Percentiles rank a stretch among this genome's conserved stretches.
Evolutionary conservation across 2,888 invertebrate species (phyloP).

Genomic region (Stenoptilia bipunctidactyla): DNA sequence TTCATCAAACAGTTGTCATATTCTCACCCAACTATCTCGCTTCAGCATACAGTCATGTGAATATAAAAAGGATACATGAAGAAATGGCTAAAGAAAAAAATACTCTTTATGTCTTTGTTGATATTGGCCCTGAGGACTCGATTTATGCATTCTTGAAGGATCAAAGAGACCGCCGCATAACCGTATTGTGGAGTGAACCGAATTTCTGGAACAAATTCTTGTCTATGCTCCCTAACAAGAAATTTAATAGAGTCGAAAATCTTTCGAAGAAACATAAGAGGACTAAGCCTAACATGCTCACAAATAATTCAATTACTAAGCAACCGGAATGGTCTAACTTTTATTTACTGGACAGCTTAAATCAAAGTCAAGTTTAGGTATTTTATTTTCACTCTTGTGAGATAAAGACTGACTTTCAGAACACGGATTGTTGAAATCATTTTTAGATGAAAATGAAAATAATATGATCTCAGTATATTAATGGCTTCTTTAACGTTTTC

Average conservation of each 20-base stretch:
- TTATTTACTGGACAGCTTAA: slow-evolving; percentile 30
- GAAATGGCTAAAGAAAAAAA: slow-evolving; percentile 48
- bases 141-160: slow-evolving; percentile 54
- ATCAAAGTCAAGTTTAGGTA: slow-evolving; percentile 52
- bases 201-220: slow-evolving; percentile 46
- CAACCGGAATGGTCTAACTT: slow-evolving; percentile 30
- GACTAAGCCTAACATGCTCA: too few species aligned
- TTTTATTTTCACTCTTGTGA: slow-evolving; percentile 40
- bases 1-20: slow-evolving; percentile 32
- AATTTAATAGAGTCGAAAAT: background rate
- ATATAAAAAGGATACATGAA: slow-evolving; percentile 52
- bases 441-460: too few species aligned
- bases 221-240: slow-evolving; percentile 19
- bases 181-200: slow-evolving; percentile 48
- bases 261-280: too few species aligned
- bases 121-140: slow-evolving; percentile 53
- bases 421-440: too few species aligned
- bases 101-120: slow-evolving; percentile 47
- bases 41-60: slow-evolving; percentile 46
- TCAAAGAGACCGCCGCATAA: slow-evolving; percentile 39
- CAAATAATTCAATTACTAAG: slow-evolving; percentile 21
- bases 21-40: slow-evolving; percentile 56
- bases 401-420: slow-evolving; percentile 60
- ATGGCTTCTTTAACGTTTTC: too few species aligned
- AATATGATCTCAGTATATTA: too few species aligned